These are phyloP conservation scores for Cyprinodon variegatus DNA, from an alignment of 2,113 vertebrate species.

Conservation along the genomic window DNA sequence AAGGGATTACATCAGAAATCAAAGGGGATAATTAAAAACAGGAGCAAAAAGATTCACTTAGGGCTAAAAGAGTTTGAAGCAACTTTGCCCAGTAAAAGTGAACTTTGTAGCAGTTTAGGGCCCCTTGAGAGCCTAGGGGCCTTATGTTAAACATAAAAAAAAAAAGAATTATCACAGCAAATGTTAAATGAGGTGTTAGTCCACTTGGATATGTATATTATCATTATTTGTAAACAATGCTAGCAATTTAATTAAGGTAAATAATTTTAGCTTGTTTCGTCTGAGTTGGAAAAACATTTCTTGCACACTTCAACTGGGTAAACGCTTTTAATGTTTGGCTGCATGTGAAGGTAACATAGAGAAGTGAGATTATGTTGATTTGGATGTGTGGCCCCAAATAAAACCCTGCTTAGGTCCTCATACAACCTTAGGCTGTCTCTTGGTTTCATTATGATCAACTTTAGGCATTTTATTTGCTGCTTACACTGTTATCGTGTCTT, in stretches of 20 bases:
- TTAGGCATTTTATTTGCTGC: background rate
- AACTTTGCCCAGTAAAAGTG: background rate
- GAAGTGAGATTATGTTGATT: background rate
- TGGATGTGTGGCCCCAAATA: background rate
- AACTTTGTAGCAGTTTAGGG: background rate
- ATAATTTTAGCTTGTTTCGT: background rate
- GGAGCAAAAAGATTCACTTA: slow-evolving; percentile 15
- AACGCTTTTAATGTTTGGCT: background rate
- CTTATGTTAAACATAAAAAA: background rate
- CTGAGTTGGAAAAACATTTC: background rate
- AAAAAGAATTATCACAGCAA: background rate
- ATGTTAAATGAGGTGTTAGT: background rate
- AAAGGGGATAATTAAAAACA: slow-evolving; percentile 27
- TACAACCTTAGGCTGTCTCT: background rate
- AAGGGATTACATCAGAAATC: slow-evolving; percentile 59
- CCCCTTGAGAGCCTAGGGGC: background rate
- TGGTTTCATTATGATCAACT: background rate
- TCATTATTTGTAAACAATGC: background rate
- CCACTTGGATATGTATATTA: background rate
- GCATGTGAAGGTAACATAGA: background rate
- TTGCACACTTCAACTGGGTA: background rate
- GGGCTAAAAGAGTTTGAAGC: background rate
- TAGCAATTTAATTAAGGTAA: background rate
- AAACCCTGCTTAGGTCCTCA: background rate
- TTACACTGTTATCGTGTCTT: slow-evolving; percentile 20